Evolutionary conservation across 2,888 invertebrate genomes (phyloP).

Genomic region (Heterodera filipjevi): DNA sequence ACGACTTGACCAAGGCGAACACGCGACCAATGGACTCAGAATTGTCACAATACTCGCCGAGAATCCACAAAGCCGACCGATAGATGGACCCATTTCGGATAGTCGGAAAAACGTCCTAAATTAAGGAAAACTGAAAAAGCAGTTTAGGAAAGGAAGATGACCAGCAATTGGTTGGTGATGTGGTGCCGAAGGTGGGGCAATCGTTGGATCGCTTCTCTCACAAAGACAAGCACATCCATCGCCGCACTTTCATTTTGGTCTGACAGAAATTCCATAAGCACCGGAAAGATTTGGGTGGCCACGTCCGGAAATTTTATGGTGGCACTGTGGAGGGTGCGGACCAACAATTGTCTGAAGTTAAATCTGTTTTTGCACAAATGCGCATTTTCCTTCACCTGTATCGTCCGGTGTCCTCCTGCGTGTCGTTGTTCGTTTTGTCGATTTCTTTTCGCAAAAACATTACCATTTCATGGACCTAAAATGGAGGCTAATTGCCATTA

Average conservation of each 20-base stretch:
- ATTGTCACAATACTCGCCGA: slow-evolving; percentile 89
- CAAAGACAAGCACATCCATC: slow-evolving; percentile 88
- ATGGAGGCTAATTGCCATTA: background rate
- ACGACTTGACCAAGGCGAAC: slow-evolving; percentile 54
- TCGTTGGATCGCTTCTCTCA: slow-evolving; percentile 92
- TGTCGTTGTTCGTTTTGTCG: slow-evolving; percentile 57
- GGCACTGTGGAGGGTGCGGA: slow-evolving; percentile 81
- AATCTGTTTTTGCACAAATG: background rate
- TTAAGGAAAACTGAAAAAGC: slow-evolving; percentile 44
- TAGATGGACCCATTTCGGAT: slow-evolving; percentile 90
- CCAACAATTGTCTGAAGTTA: slow-evolving; percentile 76
- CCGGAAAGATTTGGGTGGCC: slow-evolving; percentile 86
- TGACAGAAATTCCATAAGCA: slow-evolving; percentile 84
- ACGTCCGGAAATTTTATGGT: slow-evolving; percentile 82
- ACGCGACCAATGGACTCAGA: slow-evolving; percentile 67
- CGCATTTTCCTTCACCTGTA: slow-evolving; percentile 70
- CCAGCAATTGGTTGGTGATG: slow-evolving; percentile 75
- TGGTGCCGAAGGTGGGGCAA: slow-evolving; percentile 77
- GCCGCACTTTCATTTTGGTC: slow-evolving; percentile 79
- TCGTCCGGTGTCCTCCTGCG: slow-evolving; percentile 89
- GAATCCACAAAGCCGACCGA: slow-evolving; percentile 92
- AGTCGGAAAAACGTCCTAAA: slow-evolving; percentile 81
- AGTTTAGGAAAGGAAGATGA: slow-evolving; percentile 29
- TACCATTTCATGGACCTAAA: slow-evolving; percentile 73
- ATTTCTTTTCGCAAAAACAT: slow-evolving; percentile 65